Evolutionary conservation across 53 echinoderm and acorn worm species (phyloP), one percentile per base, ranked within the genome.

Genomic region (Holothuria leucospilota): DNA sequence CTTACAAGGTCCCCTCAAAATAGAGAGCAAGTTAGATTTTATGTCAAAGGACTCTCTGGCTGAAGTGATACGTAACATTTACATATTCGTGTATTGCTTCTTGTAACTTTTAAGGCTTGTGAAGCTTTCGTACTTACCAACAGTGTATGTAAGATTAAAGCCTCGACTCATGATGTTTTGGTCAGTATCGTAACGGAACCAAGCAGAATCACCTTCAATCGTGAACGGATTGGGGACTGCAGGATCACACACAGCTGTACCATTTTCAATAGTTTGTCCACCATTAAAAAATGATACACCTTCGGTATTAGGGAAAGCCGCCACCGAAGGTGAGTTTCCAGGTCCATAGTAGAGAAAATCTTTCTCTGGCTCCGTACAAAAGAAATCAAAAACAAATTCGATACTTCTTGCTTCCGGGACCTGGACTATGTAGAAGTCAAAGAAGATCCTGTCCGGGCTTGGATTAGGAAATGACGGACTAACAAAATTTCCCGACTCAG

Each of bases 181-280:
- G 24, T 72, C 72, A 72, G 72, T 72, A 20, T 72, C 72, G 21
- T 72, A 72, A 42, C 72, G 72, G 41, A 72, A 24, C 72, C 72
- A 72, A 21, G 41, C 72, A 16, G 72, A 72, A 24, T 72, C 72
- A 16, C 72, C 41, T 13, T 0, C 4, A 23, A 72, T 39, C 15
- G n/a, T 16, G 42, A 72, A 15, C 11, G n/a, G 26, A 18, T 1
- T 21, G 2, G 46, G 72, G n/a, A 42, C 20, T 8, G 72, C 49
- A 24, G 41, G 13, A 72, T 72, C 49, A 15, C 14, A 18, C 2
- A 11, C 6, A 9, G 3, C 6, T 8, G 11, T 11, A 46, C 8
- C 46, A 46, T 46, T 46, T 5, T 5, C 46, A 46, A 46, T 46
- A 7, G 46, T 46, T 7, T 46, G 46, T 11, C 46, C 46, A 46